Conservation (phyloP, 1,140 invertebrate genomes). For the Papilio helenus region DNA sequence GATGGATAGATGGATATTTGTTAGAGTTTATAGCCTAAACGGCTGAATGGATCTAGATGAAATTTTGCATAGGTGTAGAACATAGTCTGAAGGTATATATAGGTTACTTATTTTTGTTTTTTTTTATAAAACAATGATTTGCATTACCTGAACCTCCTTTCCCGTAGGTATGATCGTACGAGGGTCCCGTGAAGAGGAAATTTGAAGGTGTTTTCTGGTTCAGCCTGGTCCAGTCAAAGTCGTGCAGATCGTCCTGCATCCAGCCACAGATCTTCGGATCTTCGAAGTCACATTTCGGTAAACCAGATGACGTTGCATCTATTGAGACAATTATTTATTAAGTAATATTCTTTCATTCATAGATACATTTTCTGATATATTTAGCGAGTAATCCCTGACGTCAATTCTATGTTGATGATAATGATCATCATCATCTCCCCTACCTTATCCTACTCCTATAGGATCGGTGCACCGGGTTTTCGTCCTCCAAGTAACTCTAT, state of each 20-base stretch:
- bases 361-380: not conserved
- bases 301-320: slow-evolving; percentile 46
- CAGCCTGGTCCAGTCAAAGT: slow-evolving; percentile 90
- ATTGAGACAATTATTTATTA: slow-evolving; percentile 23
- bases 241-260: slow-evolving; percentile 88
- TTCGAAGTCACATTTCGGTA: slow-evolving; percentile 88
- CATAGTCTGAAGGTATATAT: too few relatives aligned
- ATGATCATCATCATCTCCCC: too few relatives aligned
- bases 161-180: slow-evolving; percentile 89
- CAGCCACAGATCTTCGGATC: slow-evolving; percentile 87
- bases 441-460: too few relatives aligned
- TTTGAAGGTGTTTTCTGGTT: slow-evolving; percentile 87
- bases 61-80: too few relatives aligned
- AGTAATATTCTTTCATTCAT: not conserved
- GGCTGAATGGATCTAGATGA: too few relatives aligned
- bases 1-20: too few relatives aligned
- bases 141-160: slow-evolving; percentile 82
- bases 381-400: too few relatives aligned
- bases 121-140: too few relatives aligned
- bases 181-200: slow-evolving; percentile 88
- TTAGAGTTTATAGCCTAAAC: too few relatives aligned
- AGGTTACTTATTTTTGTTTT: too few relatives aligned
- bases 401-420: not conserved
- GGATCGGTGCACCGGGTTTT: too few relatives aligned
- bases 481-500: too few relatives aligned